Evolutionary conservation across 2,797 vertebrate genomes (phyloP), one percentile per base, ranked within the genome.

Genomic region (Lates japonicus): DNA sequence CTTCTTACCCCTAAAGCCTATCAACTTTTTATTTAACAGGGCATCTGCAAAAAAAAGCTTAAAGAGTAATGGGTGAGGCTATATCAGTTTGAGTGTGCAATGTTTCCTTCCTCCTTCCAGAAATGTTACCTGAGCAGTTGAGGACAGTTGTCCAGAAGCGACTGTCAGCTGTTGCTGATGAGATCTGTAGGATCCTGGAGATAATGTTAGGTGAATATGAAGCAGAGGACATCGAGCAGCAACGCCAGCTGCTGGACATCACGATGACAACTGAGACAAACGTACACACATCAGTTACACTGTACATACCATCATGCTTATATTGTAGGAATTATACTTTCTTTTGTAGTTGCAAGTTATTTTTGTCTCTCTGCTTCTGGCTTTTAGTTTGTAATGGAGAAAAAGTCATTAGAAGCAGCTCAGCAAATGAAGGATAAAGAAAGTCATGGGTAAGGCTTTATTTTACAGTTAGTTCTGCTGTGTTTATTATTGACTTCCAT

Each of bases 161-260:
- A 0, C 76, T 88, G 69, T 61, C 8, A 2, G 22, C 6, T 20
- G 67, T 72, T 0, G 80, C 86, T 2, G 78, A 87, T 0, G 88
- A 88, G 46, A 82, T 88, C 62, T 75, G 74, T 0, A n/a, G 51
- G 78, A 80, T 88, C 58, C 35, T 88, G 25, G 70, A 86, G 67
- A 11, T 10, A 0, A 71, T 74, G 83, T 39, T 78, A 35, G 16
- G 13, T n/a, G 73, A 76, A 33, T 39, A 52, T n/a, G 74, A 80
- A 17, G 33, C 10, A 0, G 54, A 74, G 0, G 62, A 79, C 37
- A 13, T 3, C 0, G 5, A 49, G 9, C 19, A 7, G 13, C 37
- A 22, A 7, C 7, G 7, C 0, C 42, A 29, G 1, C 17, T 20
- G 19, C 31, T 58, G 67, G 69, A 75, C 49, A 7, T 54, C 55